Evolutionary conservation across 2,888 invertebrate species (phyloP), one percentile per base, ranked within the genome.

Genomic region (Agapostemon virescens): DNA sequence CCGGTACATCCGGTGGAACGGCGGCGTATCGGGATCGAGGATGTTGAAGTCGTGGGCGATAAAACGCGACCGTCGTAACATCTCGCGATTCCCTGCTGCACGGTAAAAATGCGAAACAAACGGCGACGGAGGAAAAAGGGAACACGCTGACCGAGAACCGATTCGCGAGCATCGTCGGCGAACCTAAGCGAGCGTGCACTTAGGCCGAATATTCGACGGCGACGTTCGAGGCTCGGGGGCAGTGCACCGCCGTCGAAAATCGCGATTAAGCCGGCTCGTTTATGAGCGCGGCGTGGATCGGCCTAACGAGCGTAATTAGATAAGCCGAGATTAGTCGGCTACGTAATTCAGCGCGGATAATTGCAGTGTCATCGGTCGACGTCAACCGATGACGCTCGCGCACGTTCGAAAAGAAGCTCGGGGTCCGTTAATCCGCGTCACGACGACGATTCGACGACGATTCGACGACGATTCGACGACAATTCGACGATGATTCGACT

Each of bases 311-410:
- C 26, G 63, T 79, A 79, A 82, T 73, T 82, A 83, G 82, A 78
- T 83, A 79, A 83, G 71, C 58, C 11, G 26, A 73, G 74, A 83
- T 81, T 68, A 72, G 72, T 72, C 73, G 74, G 45, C 67, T 70
- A 42, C 67, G 76, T 77, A 81, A 81, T 80, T 73, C 69, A 52
- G 49, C 36, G 58, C 20, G 79, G 76, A 85, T 85, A 86, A 86
- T 82, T 75, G 83, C 82, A 67, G 83, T 83, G 84, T 85, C 84
- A 84, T 82, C 80, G 81, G 63, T 75, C 85, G 86, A 87, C 87
- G 86, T 85, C 79, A 78, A 77, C 74, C 83, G 82, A 83, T 84
- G 86, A 86, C 87, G 81, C 52, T 70, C 63, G 76, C 61, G 23
- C 69, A 61, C 26, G 20, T 55, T 42, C 63, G 61, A 30, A 58